Base-by-base conservation (phyloP, 2,888 invertebrate species). In the Euzophera pinguis region DNA sequence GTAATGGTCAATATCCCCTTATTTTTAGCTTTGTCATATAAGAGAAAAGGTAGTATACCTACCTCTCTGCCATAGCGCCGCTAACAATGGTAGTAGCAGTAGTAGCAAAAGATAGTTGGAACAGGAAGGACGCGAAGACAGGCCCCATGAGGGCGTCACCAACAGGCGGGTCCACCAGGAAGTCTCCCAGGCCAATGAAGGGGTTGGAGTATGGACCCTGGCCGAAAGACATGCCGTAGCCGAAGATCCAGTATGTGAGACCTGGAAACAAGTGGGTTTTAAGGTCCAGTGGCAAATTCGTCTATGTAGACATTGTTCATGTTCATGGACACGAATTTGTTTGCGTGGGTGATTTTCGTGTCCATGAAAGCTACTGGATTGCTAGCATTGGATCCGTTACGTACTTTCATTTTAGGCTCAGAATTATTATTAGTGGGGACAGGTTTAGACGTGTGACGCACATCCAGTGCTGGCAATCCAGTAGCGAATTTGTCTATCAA, bases 21-120 rank as follows among this genome's bases (percentile, higher is more conserved):
- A n/a, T n/a, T n/a, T n/a, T n/a, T n/a, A n/a, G n/a, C n/a, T n/a
- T n/a, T n/a, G n/a, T n/a, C n/a, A 22, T 22, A 5, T 3, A 22
- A 3, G 32, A 7, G 1, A 32, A 32, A 32, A 9, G 8, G 10
- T 9, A 2, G 9, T 14, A 37, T 41, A 37, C 62, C 67, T 75
- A 96, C 95, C 97, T 93, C 79, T 98, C 98, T 1, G 98, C 97
- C 96, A 98, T 97, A 4, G 98, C 97, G 0, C 98, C 98, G 65
- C 96, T 97, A 0, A 97, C 97, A 54, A 97, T 97, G 0, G 97
- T 97, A 0, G 97, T 97, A 0, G 97, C 95, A 0, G 96, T 96
- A 0, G 97, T 97, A 0, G 97, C 96, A 65, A 97, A 97, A 0
- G 96, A 96, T 62, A 97, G 84, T 76, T 98, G 98, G 81, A 98